These are phyloP conservation scores for Drosophila parabipectinata DNA, from an alignment of 1,140 invertebrate species.

Conservation along the genomic window DNA sequence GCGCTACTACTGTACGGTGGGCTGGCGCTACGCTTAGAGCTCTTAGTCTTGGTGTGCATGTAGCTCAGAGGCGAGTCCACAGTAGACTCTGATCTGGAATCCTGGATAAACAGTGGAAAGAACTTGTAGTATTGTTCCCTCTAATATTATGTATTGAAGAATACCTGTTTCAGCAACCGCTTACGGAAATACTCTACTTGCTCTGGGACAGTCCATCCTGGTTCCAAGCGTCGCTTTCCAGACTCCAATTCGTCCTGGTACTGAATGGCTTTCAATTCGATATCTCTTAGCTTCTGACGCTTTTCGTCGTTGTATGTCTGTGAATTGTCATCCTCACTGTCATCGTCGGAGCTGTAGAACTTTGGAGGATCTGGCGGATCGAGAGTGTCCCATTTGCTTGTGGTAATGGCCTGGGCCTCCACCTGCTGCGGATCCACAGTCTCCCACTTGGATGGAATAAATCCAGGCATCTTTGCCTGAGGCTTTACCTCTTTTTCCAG, in stretches of 20 bases:
- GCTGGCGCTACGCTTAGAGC: slow-evolving; percentile 60
- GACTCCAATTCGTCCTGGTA: slow-evolving; percentile 98
- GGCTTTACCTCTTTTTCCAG: slow-evolving; percentile 85
- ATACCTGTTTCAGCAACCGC: slow-evolving; percentile 93
- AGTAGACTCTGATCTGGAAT: slow-evolving; percentile 29
- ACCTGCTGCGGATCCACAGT: slow-evolving; percentile 92
- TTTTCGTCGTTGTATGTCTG: slow-evolving; percentile 89
- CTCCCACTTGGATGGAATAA: slow-evolving; percentile 97
- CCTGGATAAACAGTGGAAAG: slow-evolving; percentile 15
- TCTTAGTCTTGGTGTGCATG: slow-evolving; percentile 54
- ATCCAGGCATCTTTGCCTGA: slow-evolving; percentile 85
- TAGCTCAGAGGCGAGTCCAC: slow-evolving; percentile 74
- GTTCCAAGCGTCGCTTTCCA: slow-evolving; percentile 90
- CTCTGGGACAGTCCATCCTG: slow-evolving; percentile 90
- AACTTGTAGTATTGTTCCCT: too few species aligned
- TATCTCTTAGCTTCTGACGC: slow-evolving; percentile 93
- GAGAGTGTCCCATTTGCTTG: slow-evolving; percentile 92
- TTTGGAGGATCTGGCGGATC: slow-evolving; percentile 83
- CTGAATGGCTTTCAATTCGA: slow-evolving; percentile 97
- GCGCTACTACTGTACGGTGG: slow-evolving; percentile 40
- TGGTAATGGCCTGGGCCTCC: slow-evolving; percentile 94
- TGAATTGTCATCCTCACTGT: slow-evolving; percentile 58
- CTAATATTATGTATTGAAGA: background rate
- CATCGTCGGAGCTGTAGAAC: slow-evolving; percentile 74
- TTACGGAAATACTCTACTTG: slow-evolving; percentile 96